Percentiles rank a stretch among this genome's conserved stretches.
phyloP scores from a whole-genome alignment of 2,888 invertebrate species.

The Listrodromus nycthemerus region DNA sequence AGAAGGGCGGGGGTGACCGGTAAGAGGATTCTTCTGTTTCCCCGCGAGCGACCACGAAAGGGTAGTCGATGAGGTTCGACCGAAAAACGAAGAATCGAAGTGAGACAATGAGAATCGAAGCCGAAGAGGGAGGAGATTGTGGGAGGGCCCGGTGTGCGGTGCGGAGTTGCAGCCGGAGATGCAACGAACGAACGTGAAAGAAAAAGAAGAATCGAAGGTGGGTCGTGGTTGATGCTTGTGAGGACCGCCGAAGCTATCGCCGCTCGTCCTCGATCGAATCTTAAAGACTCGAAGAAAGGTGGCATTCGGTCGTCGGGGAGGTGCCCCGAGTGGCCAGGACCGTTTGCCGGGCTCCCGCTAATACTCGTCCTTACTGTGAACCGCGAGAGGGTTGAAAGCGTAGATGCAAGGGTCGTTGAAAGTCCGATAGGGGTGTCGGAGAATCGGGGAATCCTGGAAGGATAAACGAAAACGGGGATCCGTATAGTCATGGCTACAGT shows the following conservation, averaged over 20 bases:
- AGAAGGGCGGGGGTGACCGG: constrained; percentile 21
- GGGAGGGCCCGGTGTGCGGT: background rate
- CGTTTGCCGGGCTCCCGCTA: constrained; percentile 25
- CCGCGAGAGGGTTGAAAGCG: constrained; percentile 69
- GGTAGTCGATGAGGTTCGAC: constrained; percentile 59
- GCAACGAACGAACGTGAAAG: constrained; percentile 61
- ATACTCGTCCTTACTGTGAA: constrained; percentile 43
- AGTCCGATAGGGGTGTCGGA: constrained; percentile 73
- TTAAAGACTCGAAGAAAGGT: constrained; percentile 58
- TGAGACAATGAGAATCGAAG: constrained; percentile 58
- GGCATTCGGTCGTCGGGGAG: constrained; percentile 29
- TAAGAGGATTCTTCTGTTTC: constrained; percentile 69
- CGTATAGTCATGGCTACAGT: constrained; percentile 6
- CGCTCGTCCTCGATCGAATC: constrained; percentile 59
- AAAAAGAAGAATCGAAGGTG: constrained; percentile 36
- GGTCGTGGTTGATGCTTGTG: constrained; percentile 48
- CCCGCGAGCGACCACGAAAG: constrained; percentile 66
- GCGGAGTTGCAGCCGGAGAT: constrained; percentile 39
- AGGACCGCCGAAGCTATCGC: constrained; percentile 29
- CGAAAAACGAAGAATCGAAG: constrained; percentile 59
- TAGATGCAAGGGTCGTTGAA: constrained; percentile 76
- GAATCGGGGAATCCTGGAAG: constrained; percentile 42
- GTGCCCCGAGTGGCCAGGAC: constrained; percentile 33
- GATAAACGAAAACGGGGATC: constrained; percentile 45
- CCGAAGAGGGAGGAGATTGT: constrained; percentile 23